phyloP scores from a whole-genome alignment of 2,113 vertebrate species.

The Elephantulus edwardii region DNA sequence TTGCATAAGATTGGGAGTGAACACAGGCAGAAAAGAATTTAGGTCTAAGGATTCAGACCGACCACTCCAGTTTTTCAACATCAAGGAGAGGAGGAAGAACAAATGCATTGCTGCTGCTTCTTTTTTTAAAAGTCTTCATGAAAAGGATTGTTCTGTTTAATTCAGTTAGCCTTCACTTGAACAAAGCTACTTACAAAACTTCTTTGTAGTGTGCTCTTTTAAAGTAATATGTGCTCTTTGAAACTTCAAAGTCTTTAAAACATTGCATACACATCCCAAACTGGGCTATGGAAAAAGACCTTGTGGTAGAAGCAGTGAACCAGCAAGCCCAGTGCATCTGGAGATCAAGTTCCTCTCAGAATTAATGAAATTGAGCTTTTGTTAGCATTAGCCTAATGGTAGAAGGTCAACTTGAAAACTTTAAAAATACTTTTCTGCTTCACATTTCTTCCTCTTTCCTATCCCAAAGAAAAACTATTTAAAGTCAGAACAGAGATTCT shows the following conservation, averaged over 20 bases:
- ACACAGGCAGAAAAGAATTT: background rate
- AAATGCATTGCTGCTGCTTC: background rate
- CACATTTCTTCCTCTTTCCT: conserved; percentile 55
- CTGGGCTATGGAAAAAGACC: conserved; percentile 26
- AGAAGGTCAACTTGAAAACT: conserved; percentile 60
- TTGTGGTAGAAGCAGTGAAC: conserved; percentile 41
- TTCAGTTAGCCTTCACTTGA: conserved; percentile 57
- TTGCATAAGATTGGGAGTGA: background rate
- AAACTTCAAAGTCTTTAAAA: conserved; percentile 60
- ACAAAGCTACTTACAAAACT: conserved; percentile 54
- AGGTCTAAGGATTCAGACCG: background rate
- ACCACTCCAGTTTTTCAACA: background rate
- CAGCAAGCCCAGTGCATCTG: conserved; percentile 37
- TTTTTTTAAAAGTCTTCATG: background rate
- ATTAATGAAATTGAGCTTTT: conserved; percentile 66
- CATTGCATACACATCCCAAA: background rate
- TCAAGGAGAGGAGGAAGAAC: background rate
- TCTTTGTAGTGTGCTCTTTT: conserved; percentile 64
- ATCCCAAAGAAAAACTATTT: conserved; percentile 56
- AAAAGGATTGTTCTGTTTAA: conserved; percentile 57
- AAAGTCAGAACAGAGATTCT: conserved; percentile 57
- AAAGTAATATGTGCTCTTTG: conserved; percentile 42
- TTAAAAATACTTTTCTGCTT: conserved; percentile 59
- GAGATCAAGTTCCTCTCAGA: conserved; percentile 48
- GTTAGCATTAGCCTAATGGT: conserved; percentile 62